Conservation (phyloP, 2,888 invertebrate genomes). For the Mellilla xanthometata region DNA sequence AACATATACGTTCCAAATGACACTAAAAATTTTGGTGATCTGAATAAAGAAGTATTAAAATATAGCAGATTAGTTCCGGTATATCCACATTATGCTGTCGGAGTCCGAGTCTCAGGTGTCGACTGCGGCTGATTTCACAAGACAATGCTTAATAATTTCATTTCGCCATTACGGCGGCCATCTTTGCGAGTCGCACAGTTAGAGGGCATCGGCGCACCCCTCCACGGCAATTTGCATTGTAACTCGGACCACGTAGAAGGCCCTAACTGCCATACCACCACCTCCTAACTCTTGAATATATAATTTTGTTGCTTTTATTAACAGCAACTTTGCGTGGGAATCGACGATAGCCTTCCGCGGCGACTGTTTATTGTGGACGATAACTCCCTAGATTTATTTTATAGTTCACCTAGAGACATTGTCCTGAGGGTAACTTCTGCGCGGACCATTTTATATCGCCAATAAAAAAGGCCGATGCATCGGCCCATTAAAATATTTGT, state of each 20-base stretch:
- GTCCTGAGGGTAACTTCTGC: constrained; percentile 56
- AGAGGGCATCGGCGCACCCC: constrained; percentile 80
- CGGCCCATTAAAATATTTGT: constrained; percentile 76
- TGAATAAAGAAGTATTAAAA: constrained; percentile 9
- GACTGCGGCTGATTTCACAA: constrained; percentile 82
- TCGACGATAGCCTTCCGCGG: constrained; percentile 77
- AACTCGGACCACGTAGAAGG: constrained; percentile 81
- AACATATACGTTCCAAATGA: no score
- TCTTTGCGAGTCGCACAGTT: constrained; percentile 81
- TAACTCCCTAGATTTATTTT: constrained; percentile 81
- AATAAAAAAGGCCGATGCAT: constrained; percentile 75
- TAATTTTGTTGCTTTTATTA: constrained; percentile 83
- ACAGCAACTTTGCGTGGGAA: constrained; percentile 81
- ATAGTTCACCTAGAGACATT: constrained; percentile 71
- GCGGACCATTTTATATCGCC: constrained; percentile 67
- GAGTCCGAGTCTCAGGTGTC: constrained; percentile 75
- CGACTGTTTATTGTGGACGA: constrained; percentile 77
- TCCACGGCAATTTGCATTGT: constrained; percentile 81
- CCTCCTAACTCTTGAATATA: constrained; percentile 82
- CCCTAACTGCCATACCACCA: constrained; percentile 78
- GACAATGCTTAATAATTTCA: constrained; percentile 83
- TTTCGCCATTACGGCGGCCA: constrained; percentile 81
- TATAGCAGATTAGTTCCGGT: constrained; percentile 28
- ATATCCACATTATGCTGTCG: constrained; percentile 63
- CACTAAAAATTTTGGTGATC: no score